These are phyloP conservation scores for Pseudomyrmex gracilis DNA, from an alignment of 1,140 invertebrate species.

Conservation along the genomic window DNA sequence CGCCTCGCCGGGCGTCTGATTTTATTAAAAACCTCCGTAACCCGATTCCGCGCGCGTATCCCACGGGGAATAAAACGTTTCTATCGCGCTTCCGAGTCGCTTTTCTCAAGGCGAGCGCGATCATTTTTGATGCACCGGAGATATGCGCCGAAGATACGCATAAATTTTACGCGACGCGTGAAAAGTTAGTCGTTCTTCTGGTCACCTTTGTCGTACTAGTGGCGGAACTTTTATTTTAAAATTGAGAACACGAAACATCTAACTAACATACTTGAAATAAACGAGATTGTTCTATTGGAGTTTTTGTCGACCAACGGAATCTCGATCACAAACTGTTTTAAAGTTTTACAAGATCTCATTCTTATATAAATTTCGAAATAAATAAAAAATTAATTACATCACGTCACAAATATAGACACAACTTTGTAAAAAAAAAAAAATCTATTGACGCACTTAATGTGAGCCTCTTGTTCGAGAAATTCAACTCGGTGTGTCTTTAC, in stretches of 20 bases:
- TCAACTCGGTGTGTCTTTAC: conserved; percentile 30
- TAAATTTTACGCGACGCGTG: background rate
- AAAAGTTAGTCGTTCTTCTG: background rate
- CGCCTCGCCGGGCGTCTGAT: conserved; percentile 74
- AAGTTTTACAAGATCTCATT: too few species aligned
- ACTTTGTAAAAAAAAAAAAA: background rate
- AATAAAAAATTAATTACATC: too few species aligned
- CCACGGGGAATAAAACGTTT: conserved; percentile 48
- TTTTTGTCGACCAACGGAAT: too few species aligned
- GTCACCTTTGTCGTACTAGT: background rate
- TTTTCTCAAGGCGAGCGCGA: conserved; percentile 31
- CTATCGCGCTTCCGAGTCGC: conserved; percentile 46
- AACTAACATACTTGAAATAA: too few species aligned
- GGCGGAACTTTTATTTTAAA: too few species aligned
- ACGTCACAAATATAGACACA: too few species aligned
- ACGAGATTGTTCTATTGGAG: too few species aligned
- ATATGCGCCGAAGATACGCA: background rate
- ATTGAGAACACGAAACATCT: too few species aligned
- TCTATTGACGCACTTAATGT: conserved; percentile 24
- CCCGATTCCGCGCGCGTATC: conserved; percentile 60
- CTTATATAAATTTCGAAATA: too few species aligned
- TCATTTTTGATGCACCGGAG: conserved; percentile 10
- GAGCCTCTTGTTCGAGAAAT: conserved; percentile 49
- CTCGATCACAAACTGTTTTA: too few species aligned
- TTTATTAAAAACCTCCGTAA: conserved; percentile 78